Evolutionary conservation across 2,888 invertebrate genomes (phyloP).

Genomic region (Girardia tigrina): DNA sequence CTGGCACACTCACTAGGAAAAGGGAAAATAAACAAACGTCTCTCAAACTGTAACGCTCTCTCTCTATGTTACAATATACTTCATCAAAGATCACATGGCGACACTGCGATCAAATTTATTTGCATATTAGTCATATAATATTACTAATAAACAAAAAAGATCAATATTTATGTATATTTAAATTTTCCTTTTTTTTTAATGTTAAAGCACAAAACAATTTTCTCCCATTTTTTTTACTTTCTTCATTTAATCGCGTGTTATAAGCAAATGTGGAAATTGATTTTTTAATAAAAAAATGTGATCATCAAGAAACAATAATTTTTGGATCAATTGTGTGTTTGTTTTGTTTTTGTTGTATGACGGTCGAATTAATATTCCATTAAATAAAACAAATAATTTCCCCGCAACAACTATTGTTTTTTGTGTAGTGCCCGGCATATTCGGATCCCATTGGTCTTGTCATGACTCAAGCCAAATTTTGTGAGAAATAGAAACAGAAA

Average conservation of each 20-base stretch:
- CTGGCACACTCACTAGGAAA: neutral
- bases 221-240: neutral
- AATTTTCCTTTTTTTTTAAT: too few relatives aligned
- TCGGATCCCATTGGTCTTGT: neutral
- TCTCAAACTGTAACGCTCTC: neutral
- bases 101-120: constrained; percentile 15
- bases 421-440: too few relatives aligned
- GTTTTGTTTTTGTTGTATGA: too few relatives aligned
- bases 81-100: neutral
- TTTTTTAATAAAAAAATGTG: too few relatives aligned
- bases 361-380: constrained; percentile 18
- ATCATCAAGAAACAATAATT: too few relatives aligned
- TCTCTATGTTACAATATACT: constrained; percentile 4
- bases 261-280: neutral
- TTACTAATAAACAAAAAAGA: neutral
- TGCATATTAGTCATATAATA: constrained; percentile 7
- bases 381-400: neutral
- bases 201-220: too few relatives aligned
- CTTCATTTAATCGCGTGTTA: neutral
- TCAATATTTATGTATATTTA: constrained; percentile 23
- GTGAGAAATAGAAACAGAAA: neutral
- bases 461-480: neutral
- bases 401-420: neutral
- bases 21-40: constrained; percentile 10
- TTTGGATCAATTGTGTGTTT: constrained; percentile 2